Evolutionary conservation across 1,140 invertebrate species (phyloP), one percentile per base, ranked within the genome.

Genomic region (Nephila pilipes): DNA sequence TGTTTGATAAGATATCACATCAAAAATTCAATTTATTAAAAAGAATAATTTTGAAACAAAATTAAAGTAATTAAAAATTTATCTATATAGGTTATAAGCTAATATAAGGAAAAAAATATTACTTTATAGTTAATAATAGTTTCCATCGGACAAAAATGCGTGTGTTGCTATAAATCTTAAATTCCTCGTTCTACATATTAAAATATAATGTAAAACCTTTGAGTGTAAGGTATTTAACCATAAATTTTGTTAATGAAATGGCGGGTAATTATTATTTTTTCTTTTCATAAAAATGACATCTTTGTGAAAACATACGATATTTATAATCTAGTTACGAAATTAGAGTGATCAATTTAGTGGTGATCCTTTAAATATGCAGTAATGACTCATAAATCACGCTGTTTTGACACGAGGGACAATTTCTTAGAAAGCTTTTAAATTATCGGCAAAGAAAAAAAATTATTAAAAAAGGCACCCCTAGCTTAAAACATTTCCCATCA

Each of bases 341-440:
- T 75, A 75, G 5, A 75, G 18, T 75, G 29, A 75, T 75, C 69
- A 75, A 75, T 75, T 75, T 75, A 32, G 29, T 36, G 18, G 69
- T 32, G 69, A 32, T 32, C 69, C 14, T 18, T 75, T 75, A 75
- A 75, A 75, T 75, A 75, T 75, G 32, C 69, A 75, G 32, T 36
- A 75, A 75, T 75, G 69, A 32, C 25, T 75, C 69, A 75, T 75
- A 75, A 75, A 75, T 75, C 69, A 75, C 29, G 25, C 14, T 2
- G 12, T 32, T 32, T 75, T 32, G 69, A 36, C 29, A 32, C 18
- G 16, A 29, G 18, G 32, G 69, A 32, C 29, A 75, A 75, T 75
- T 6, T 32, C 29, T 75, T 36, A 75, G 69, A 75, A 36, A 75
- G 69, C 69, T 36, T 75, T 75, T 20, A 75, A 75, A 75, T 75